Base-by-base conservation (phyloP, 2,113 vertebrate species). In the Myanophis thanlyinensis region DNA sequence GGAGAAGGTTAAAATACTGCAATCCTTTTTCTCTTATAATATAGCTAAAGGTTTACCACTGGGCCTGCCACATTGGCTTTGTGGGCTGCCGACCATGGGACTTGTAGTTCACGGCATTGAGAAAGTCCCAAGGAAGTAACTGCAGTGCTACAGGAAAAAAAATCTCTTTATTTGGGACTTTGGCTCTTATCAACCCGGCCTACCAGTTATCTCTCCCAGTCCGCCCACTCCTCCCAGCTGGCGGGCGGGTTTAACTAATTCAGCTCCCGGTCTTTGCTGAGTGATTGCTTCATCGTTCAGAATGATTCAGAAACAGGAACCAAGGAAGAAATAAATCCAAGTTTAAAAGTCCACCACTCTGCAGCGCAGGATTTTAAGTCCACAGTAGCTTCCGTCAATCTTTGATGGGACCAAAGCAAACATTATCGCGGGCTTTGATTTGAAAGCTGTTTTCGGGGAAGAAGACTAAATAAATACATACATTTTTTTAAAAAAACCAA, bases 401-500 rank as follows among this genome's bases (percentile, higher is more conserved):
- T 4, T 30, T 25, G 4, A 3, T 3, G 35, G 49, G 67, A 84
- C 11, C 62, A 15, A 46, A 46, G 25, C 15, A 90, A 90, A 80
- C 67, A 52, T 27, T 27, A 25, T 25, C 3, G 1, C 7, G n/a
- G 30, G 0, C 6, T n/a, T 27, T 1, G 46, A 3, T 0, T 22
- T 47, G 40, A 10, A 1, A 40, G 51, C 5, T 7, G 80, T 51
- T 88, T 47, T 85, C 46, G 13, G 40, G 25, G 1, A n/a, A 54
- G 49, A 30, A 25, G 23, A 53, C 4, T 18, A 15, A 52, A 51
- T 15, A 12, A 15, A 15, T 0, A 51, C 15, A 52, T n/a, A n/a
- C n/a, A n/a, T n/a, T n/a, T n/a, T n/a, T n/a, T n/a, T n/a, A 52
- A 18, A 52, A 52, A 15, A 51, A 51, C 15, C 11, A 52, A 3